These are phyloP conservation scores for Choreutis nemorana DNA, from an alignment of 2,888 invertebrate species.

Conservation along the genomic window DNA sequence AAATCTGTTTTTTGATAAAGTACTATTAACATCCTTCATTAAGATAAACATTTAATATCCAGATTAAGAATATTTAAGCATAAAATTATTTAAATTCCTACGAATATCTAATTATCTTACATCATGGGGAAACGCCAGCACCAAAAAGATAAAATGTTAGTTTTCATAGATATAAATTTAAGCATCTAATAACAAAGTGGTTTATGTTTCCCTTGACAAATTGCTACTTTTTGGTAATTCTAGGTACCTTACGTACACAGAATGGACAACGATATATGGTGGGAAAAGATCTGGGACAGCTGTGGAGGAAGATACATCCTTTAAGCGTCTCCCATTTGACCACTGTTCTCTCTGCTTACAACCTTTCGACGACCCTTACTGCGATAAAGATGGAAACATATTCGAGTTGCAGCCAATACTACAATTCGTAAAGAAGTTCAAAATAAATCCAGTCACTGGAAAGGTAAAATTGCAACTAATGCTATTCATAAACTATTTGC, in stretches of 20 bases:
- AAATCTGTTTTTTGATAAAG: no score
- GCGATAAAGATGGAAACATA: slow-evolving; percentile 89
- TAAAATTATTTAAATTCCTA: no score
- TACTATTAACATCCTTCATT: no score
- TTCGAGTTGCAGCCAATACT: slow-evolving; percentile 91
- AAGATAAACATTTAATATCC: no score
- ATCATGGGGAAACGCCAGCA: slow-evolving; percentile 94
- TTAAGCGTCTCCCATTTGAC: slow-evolving; percentile 90
- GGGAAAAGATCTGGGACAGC: slow-evolving; percentile 79
- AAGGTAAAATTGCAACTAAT: slow-evolving; percentile 54
- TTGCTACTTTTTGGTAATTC: slow-evolving; percentile 9
- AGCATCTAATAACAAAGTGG: slow-evolving; percentile 2
- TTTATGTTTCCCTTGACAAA: slow-evolving; percentile 9
- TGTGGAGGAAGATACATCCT: slow-evolving; percentile 79
- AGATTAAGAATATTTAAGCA: no score
- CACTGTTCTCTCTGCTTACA: slow-evolving; percentile 92
- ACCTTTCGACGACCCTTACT: slow-evolving; percentile 92
- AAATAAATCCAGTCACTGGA: slow-evolving; percentile 93
- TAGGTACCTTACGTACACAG: slow-evolving; percentile 87
- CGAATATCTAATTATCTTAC: slow-evolving; percentile 8
- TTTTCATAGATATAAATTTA: slow-evolving; percentile 8
- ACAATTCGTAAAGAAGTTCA: slow-evolving; percentile 88
- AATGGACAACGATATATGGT: slow-evolving; percentile 90
- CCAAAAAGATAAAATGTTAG: slow-evolving; percentile 93
- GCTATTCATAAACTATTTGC: not conserved